Base-by-base conservation (phyloP, 2,888 invertebrate species). In the Polydrusus pterygomalis region DNA sequence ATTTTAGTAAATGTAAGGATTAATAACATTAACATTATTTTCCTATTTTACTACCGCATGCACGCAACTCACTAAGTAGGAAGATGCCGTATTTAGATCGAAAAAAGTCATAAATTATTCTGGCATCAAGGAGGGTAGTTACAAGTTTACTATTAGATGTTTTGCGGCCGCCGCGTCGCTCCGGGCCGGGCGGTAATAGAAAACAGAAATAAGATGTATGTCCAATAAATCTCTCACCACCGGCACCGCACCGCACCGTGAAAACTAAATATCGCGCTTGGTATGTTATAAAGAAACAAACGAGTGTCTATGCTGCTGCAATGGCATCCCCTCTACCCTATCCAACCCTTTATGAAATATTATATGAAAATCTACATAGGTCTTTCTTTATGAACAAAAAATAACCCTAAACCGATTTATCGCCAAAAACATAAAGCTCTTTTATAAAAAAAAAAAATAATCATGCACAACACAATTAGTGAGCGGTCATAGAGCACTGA, bases 141-240 rank as follows among this genome's bases (percentile, higher is more conserved):
- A 76, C 76, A 73, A 77, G 73, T 69, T 73, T 68, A 77, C 73
- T 77, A 70, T 76, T 72, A 67, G 58, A 20, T 51, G 76, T 63
- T 75, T 75, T 49, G 70, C 75, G 75, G 71, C 62, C n/a, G n/a
- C n/a, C n/a, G n/a, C n/a, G n/a, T n/a, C n/a, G n/a, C n/a, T n/a
- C n/a, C n/a, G n/a, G n/a, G n/a, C n/a, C 56, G 43, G 58, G 58
- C 70, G 64, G 73, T 73, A 74, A 77, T 74, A 74, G 77, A 77
- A 77, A 74, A 77, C 77, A 74, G 77, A 77, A 77, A 73, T 77
- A 75, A 75, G 75, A 78, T 63, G 78, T 78, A 78, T 76, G 70
- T 56, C 34, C 56, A 73, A 78, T 78, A 78, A 78, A 78, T 78
- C 78, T 74, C 34, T 78, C 76, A 60, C 76, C 78, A 73, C 78